Percentiles rank a stretch among this genome's conserved stretches.
Conservation (phyloP, 2,113 vertebrate species). For the Taxidea taxus region DNA sequence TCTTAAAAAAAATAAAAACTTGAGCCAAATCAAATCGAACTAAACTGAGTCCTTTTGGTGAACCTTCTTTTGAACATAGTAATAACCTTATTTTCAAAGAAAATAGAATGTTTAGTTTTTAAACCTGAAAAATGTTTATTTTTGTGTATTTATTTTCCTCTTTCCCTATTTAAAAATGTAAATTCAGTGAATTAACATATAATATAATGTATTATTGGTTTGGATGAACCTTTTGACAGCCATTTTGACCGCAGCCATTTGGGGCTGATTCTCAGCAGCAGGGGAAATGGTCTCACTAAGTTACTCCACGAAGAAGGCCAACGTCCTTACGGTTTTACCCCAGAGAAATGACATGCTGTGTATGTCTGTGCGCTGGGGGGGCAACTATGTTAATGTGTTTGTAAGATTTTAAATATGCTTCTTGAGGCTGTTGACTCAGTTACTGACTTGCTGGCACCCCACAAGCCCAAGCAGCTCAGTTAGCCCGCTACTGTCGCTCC, state of each 20-base stretch:
- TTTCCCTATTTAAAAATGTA: not conserved
- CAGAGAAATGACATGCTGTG: not conserved
- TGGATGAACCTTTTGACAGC: not conserved
- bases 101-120: not conserved
- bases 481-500: not conserved
- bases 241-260: not conserved
- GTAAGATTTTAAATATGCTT: not conserved
- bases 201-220: not conserved
- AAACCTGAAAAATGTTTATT: not conserved
- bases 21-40: not conserved
- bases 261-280: not conserved
- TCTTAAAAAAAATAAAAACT: not conserved
- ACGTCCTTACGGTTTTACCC: not conserved
- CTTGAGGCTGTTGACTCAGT: not conserved
- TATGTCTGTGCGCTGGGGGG: too few species aligned
- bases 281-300: not conserved
- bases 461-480: not conserved
- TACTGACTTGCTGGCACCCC: not conserved
- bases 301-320: not conserved
- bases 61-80: not conserved
- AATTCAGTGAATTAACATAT: not conserved
- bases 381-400: not conserved
- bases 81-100: conserved; percentile 6
- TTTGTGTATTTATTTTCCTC: not conserved
- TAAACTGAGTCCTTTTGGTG: not conserved